Evolutionary conservation across 2,888 invertebrate genomes (phyloP), one percentile per base, ranked within the genome.

Genomic region (Meandrusa payeni): DNA sequence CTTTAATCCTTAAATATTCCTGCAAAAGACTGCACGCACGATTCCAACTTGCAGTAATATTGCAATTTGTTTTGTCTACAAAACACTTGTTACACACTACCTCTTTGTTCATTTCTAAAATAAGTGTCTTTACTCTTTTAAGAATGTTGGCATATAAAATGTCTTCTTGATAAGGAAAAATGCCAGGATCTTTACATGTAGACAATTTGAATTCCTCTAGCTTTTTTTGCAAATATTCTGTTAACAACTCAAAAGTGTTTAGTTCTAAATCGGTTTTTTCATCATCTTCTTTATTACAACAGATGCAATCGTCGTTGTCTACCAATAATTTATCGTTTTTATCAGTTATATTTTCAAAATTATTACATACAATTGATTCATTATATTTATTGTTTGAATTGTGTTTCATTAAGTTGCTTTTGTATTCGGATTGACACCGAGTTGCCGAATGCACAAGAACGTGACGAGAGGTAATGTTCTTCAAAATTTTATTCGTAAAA

Each of bases 1-100:
- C 71, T 77, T 87, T 87, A 1, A 69, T 63, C 63, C 76, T 80
- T 27, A 87, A 63, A 63, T 86, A 87, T 60, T 87, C 87, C 62
- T 81, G 75, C 38, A 87, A 57, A 51, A 87, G 61, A 28, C 64
- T 66, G 45, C 78, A 78, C 1, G 80, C 85, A 53, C 85, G 70
- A 9, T 71, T 70, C 80, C 82, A 86, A 55, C 72, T 80, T n/a
- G 67, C 74, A 41, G 65, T 59, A 7, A 51, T 50, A 38, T 44
- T 12, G 11, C 66, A 58, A 9, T 48, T 50, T 43, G 45, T 11
- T 10, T 50, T 49, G 33, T 50, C 47, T 43, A 51, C 48, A 2
- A 51, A 46, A 59, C 76, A 78, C 47, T 58, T n/a, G n/a, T n/a
- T 68, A 58, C 77, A 83, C 42, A 55, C 50, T 6, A 71, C 51